Base-by-base conservation (phyloP, 2,888 invertebrate species). In the Dusona sp. region DNA sequence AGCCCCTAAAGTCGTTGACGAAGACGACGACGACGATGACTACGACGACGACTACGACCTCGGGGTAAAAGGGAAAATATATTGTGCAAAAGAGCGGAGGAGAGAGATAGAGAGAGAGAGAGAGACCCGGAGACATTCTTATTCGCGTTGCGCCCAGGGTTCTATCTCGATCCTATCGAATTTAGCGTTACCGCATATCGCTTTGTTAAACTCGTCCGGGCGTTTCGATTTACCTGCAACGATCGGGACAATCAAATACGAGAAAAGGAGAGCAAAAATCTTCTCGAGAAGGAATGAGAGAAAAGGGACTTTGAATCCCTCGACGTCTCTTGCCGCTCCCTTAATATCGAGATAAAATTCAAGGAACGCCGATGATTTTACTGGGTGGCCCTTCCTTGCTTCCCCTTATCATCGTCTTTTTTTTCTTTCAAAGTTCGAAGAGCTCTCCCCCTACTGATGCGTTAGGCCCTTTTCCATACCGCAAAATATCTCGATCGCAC, bases 111-210 rank as follows among this genome's bases (percentile, higher is more conserved):
- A 25, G 51, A 25, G 65, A 75, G 42, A 45, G 51, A 36, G 48
- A 73, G 38, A 65, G 29, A 54, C 16, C 57, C 36, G 19, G 25
- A 16, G 51, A 54, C 54, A 78, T 78, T 38, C 67, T 51, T 51
- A 45, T 38, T 74, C 16, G 61, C 29, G 29, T 61, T 29, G 29
- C 61, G 77, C 38, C 38, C n/a, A 72, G 72, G 33, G 80, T 86
- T 88, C 80, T 86, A 88, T 84, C 84, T 84, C 83, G 87, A 87
- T 87, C 80, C 82, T 87, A 84, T 87, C 82, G 84, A 87, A 87
- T 86, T 84, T 84, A 70, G 81, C 72, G 65, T 83, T 83, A 80
- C 80, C 68, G 81, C 87, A 82, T 87, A 84, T 77, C 84, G 82
- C 78, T 84, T 84, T 87, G 85, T 87, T 87, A 84, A 75, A 75